These are phyloP conservation scores for Charadrius vociferus DNA, from an alignment of 2,113 vertebrate species.

Conservation along the genomic window DNA sequence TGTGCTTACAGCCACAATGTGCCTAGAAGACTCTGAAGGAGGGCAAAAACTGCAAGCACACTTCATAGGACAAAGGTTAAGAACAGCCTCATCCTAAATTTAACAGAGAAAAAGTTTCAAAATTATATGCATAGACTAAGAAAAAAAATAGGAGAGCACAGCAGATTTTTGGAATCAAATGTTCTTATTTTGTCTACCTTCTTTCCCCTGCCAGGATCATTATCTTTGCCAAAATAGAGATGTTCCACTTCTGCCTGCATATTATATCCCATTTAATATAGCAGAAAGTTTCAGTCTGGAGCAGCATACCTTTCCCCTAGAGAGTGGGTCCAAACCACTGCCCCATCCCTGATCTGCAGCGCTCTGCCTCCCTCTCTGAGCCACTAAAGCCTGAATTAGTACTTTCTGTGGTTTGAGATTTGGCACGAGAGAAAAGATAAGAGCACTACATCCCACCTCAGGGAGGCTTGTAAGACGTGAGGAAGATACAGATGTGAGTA, in stretches of 20 bases:
- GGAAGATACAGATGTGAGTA: not conserved
- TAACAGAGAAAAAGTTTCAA: not conserved
- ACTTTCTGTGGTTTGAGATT: constrained; percentile 7
- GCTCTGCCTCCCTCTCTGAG: not conserved
- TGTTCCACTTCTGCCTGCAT: not conserved
- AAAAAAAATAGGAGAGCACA: not conserved
- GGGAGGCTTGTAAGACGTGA: not conserved
- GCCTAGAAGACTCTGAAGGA: not conserved
- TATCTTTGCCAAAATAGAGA: not conserved
- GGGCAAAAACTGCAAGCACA: not conserved
- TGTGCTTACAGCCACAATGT: not conserved
- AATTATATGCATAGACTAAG: not conserved
- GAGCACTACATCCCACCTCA: not conserved
- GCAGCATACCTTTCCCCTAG: not conserved
- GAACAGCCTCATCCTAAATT: not conserved
- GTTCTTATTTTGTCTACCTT: not conserved
- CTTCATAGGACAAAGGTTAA: not conserved
- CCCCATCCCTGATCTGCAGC: not conserved
- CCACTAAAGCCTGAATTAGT: not conserved
- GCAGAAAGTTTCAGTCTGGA: not conserved
- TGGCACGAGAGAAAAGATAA: not conserved
- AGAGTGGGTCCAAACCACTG: not conserved
- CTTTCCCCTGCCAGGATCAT: not conserved
- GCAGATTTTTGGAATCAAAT: not conserved
- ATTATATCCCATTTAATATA: not conserved